These are phyloP conservation scores for Diplazon laetatorius DNA, from an alignment of 2,888 invertebrate species.

Conservation along the genomic window DNA sequence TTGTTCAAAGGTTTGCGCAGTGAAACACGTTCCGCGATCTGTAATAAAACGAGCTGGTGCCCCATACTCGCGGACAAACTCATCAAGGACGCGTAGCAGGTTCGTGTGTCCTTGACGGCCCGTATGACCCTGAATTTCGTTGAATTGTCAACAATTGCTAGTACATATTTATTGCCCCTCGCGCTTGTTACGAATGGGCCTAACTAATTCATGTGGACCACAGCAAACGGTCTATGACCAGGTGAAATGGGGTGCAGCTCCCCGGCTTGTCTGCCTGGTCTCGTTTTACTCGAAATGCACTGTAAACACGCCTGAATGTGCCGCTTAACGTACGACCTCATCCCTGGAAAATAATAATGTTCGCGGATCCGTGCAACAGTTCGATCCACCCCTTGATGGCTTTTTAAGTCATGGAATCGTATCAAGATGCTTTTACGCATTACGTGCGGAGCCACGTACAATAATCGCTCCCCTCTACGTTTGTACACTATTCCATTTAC, in stretches of 20 bases:
- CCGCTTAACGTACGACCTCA: conserved; percentile 59
- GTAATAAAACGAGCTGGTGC: neutral
- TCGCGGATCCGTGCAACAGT: conserved; percentile 34
- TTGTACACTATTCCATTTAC: too few relatives aligned
- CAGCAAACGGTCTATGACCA: conserved; percentile 34
- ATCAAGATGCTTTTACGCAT: conserved; percentile 47
- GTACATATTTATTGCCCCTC: neutral
- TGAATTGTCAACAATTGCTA: conserved; percentile 45
- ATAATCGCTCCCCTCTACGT: neutral
- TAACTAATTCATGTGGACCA: conserved; percentile 62
- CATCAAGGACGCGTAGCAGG: neutral
- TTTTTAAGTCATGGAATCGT: conserved; percentile 48
- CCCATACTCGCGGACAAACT: neutral
- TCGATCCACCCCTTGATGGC: conserved; percentile 63
- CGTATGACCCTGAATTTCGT: too few relatives aligned
- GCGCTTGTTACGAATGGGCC: conserved; percentile 58
- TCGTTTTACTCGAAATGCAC: conserved; percentile 21
- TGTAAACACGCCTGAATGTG: conserved; percentile 62
- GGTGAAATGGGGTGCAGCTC: conserved; percentile 55
- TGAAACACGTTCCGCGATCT: neutral
- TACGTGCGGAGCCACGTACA: conserved; percentile 39
- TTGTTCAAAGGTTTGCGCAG: neutral
- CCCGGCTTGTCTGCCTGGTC: conserved; percentile 34
- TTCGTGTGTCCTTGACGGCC: too few relatives aligned
- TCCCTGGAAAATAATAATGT: conserved; percentile 58